A percentile compares a stretch with the other conserved stretches of the same genome.
Evolutionary conservation across 1,140 invertebrate genomes (phyloP).

Genomic region (Coboldia fuscipes): DNA sequence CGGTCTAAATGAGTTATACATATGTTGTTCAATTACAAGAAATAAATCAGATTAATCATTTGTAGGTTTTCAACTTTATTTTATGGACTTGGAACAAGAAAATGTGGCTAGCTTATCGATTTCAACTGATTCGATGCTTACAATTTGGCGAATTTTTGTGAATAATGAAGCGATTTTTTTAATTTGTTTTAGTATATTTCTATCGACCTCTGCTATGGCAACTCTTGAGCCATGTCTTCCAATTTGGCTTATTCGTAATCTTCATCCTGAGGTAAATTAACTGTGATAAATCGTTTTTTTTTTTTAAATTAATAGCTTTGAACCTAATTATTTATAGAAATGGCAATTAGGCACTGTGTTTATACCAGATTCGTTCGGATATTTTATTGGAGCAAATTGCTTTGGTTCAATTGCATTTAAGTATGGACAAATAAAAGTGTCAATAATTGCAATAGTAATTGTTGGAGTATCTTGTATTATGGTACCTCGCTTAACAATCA

Average conservation of each 20-base stretch:
- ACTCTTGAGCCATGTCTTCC: constrained; percentile 64
- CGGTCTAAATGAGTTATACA: constrained; percentile 5
- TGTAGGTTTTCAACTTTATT: neutral
- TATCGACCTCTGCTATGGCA: constrained; percentile 57
- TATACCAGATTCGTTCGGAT: constrained; percentile 62
- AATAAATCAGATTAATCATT: neutral
- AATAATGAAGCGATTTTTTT: constrained; percentile 34
- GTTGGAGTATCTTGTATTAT: constrained; percentile 37
- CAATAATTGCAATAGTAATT: constrained; percentile 34
- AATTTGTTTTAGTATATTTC: constrained; percentile 41
- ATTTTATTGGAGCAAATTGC: constrained; percentile 58
- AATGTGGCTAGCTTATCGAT: too few relatives aligned
- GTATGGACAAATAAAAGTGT: constrained; percentile 37
- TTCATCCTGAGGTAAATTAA: constrained; percentile 37
- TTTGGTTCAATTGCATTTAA: constrained; percentile 40
- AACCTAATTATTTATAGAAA: constrained; percentile 24
- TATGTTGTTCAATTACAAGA: neutral
- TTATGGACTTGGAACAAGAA: neutral
- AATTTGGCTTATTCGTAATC: constrained; percentile 50
- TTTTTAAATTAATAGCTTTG: too few relatives aligned
- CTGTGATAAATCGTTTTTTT: constrained; percentile 1
- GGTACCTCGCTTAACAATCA: constrained; percentile 26
- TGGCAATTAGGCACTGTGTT: constrained; percentile 65
- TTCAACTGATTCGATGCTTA: too few relatives aligned
- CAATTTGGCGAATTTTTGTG: constrained; percentile 27